These are phyloP conservation scores for Sesamia inferens DNA, from an alignment of 2,888 invertebrate genomes.

Conservation along the genomic window DNA sequence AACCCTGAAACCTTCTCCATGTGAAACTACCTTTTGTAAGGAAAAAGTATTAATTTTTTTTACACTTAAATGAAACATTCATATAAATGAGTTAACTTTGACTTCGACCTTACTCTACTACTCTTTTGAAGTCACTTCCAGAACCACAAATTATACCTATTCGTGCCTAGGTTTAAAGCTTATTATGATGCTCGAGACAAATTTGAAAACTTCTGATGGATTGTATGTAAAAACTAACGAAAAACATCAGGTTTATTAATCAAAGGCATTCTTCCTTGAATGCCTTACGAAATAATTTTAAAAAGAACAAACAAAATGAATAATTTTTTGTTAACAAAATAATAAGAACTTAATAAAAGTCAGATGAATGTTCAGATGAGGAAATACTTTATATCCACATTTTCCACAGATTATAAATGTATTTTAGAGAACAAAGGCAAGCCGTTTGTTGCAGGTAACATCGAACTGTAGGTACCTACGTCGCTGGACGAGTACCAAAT, in stretches of 20 bases:
- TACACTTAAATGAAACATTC: no score
- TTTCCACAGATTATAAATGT: neutral
- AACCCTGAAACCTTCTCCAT: neutral
- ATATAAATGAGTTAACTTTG: neutral
- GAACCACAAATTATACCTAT: constrained; percentile 39
- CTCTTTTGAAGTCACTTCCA: constrained; percentile 51
- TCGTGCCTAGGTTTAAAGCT: constrained; percentile 20
- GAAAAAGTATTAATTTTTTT: neutral
- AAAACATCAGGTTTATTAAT: neutral
- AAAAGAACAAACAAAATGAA: neutral
- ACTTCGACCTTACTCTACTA: constrained; percentile 3
- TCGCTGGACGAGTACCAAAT: constrained; percentile 40
- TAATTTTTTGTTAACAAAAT: neutral
- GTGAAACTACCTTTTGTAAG: neutral
- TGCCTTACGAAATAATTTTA: neutral
- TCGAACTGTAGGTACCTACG: constrained; percentile 10
- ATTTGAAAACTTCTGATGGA: constrained; percentile 26
- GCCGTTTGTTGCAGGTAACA: constrained; percentile 27
- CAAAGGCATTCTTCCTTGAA: neutral
- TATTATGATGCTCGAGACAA: constrained; percentile 32
- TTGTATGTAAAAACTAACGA: constrained; percentile 12
- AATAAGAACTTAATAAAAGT: neutral
- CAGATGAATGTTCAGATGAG: neutral
- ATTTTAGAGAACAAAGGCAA: constrained; percentile 6
- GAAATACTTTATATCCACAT: neutral